Conservation (phyloP, 2,888 invertebrate species). For the Acanthopleura granulata region DNA sequence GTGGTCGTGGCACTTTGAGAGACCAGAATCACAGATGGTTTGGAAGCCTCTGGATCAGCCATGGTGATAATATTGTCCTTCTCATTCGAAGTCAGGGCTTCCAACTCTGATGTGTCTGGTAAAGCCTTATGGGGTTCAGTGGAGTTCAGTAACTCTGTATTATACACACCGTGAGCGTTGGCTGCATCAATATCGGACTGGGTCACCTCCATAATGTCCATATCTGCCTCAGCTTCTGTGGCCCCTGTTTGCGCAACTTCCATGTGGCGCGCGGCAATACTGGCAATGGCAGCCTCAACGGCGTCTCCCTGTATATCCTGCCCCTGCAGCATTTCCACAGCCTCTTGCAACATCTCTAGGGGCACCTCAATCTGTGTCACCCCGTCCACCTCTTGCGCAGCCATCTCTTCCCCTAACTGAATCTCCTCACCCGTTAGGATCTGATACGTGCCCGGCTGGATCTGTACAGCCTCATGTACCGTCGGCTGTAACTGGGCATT, state of each 20-base stretch:
- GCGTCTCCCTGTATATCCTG: slow-evolving; percentile 1
- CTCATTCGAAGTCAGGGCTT: neutral
- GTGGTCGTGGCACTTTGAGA: neutral
- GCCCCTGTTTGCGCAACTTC: neutral
- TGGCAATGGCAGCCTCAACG: slow-evolving; percentile 5
- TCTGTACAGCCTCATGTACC: slow-evolving; percentile 31
- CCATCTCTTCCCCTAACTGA: slow-evolving; percentile 22
- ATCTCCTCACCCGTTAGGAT: slow-evolving; percentile 43
- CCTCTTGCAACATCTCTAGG: slow-evolving; percentile 11
- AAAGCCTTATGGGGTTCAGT: neutral
- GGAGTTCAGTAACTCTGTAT: neutral
- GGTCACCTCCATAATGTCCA: neutral
- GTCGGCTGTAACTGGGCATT: slow-evolving; percentile 9
- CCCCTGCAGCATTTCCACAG: slow-evolving; percentile 8
- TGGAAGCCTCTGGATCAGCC: no score
- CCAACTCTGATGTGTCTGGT: neutral
- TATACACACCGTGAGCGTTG: neutral
- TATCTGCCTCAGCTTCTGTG: neutral
- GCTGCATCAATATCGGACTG: neutral
- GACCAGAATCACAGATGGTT: neutral
- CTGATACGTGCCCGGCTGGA: slow-evolving; percentile 52
- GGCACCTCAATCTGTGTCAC: slow-evolving; percentile 16
- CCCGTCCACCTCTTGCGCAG: neutral
- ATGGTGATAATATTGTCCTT: neutral
- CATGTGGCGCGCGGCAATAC: slow-evolving; percentile 1